Evolutionary conservation across 2,797 vertebrate genomes (phyloP).

Genomic region (Catharus ustulatus): DNA sequence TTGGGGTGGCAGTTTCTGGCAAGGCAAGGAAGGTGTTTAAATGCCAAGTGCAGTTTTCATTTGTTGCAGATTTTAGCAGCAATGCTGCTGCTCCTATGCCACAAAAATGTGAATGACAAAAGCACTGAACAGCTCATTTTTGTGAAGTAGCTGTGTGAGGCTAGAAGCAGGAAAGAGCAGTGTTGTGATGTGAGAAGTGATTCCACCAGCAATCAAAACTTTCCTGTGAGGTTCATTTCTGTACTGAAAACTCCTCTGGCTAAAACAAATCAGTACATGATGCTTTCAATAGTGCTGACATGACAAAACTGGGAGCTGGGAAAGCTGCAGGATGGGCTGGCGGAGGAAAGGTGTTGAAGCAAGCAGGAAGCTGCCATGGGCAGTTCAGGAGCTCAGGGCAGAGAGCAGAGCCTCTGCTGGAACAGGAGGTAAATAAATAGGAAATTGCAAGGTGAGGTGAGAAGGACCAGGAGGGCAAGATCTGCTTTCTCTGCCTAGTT

Average conservation of each 20-base stretch:
- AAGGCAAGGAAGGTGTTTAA: not conserved
- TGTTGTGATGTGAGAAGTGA: not conserved
- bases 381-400: not conserved
- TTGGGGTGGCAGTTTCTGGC: not conserved
- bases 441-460: not conserved
- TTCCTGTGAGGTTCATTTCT: not conserved
- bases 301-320: not conserved
- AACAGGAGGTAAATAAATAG: not conserved
- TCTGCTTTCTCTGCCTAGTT: not conserved
- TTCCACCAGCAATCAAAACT: not conserved
- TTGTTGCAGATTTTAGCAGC: not conserved
- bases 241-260: not conserved
- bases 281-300: not conserved
- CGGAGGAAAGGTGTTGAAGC: not conserved
- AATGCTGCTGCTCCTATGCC: not conserved
- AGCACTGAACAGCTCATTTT: not conserved
- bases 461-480: not conserved
- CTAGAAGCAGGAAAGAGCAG: not conserved
- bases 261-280: not conserved
- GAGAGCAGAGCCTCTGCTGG: not conserved
- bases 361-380: not conserved
- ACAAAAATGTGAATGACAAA: not conserved
- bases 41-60: not conserved
- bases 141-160: not conserved
- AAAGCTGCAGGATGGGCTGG: not conserved